These are phyloP conservation scores for Sebastes taczanowskii DNA, from an alignment of 2,797 vertebrate genomes.

Conservation along the genomic window DNA sequence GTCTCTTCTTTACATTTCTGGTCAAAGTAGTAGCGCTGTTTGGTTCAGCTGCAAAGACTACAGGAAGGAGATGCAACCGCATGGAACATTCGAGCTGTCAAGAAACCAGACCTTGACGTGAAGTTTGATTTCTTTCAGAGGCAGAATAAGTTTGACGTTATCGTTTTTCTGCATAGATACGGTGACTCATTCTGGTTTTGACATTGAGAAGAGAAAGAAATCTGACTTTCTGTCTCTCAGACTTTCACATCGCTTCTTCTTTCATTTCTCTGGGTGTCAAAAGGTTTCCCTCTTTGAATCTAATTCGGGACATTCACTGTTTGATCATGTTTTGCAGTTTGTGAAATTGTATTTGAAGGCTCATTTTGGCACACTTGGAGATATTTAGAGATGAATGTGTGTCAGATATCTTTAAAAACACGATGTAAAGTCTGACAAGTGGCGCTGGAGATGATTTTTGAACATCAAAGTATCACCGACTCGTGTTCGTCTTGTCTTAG, in stretches of 20 bases:
- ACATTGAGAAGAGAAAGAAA: neutral
- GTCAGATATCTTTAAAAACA: neutral
- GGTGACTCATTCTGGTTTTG: neutral
- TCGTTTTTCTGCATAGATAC: neutral
- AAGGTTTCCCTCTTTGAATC: neutral
- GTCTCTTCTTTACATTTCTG: neutral
- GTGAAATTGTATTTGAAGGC: neutral
- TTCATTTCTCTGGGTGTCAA: neutral
- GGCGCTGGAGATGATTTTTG: neutral
- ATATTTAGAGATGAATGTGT: neutral
- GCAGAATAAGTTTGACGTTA: neutral
- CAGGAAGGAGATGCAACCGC: neutral
- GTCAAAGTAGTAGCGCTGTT: neutral
- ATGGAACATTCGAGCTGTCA: neutral
- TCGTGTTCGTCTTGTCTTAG: neutral
- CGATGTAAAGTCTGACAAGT: neutral
- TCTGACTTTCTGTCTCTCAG: neutral
- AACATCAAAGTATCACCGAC: neutral
- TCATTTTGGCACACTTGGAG: neutral
- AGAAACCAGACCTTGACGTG: neutral
- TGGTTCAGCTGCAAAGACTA: neutral
- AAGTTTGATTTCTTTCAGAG: neutral
- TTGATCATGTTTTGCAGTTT: neutral
- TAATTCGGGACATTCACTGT: neutral
- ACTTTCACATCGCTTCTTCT: neutral